phyloP scores from a whole-genome alignment of 1,140 invertebrate species.

The Penaeus japonicus region DNA sequence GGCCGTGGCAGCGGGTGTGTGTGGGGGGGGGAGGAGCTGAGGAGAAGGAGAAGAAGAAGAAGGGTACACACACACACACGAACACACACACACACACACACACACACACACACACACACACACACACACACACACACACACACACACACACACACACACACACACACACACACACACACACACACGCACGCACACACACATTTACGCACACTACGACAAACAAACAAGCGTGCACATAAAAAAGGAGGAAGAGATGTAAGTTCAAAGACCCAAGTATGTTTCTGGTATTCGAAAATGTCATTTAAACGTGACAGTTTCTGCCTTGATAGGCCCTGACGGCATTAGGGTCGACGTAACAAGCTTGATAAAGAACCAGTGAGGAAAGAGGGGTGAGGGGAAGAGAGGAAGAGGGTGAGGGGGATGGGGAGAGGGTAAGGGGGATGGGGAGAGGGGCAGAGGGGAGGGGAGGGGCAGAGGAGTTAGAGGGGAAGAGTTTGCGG shows the following conservation, averaged over 20 bases:
- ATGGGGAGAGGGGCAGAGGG: neutral
- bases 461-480: neutral
- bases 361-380: too few species aligned
- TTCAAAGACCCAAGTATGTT: too few species aligned
- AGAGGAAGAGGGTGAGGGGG: neutral
- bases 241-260: neutral
- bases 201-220: neutral
- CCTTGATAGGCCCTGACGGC: neutral
- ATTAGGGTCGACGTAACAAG: neutral
- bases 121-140: too few species aligned
- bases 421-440: neutral
- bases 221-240: neutral
- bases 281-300: neutral
- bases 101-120: too few species aligned
- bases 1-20: neutral
- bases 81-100: too few species aligned
- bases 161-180: neutral
- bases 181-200: neutral
- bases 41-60: neutral
- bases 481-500: neutral
- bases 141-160: neutral
- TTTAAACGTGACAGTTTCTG: neutral
- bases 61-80: neutral
- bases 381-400: neutral
- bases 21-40: neutral